Evolutionary conservation across 2,888 invertebrate genomes (phyloP), one percentile per base, ranked within the genome.

Genomic region (Lissocephala sabroskyi): DNA sequence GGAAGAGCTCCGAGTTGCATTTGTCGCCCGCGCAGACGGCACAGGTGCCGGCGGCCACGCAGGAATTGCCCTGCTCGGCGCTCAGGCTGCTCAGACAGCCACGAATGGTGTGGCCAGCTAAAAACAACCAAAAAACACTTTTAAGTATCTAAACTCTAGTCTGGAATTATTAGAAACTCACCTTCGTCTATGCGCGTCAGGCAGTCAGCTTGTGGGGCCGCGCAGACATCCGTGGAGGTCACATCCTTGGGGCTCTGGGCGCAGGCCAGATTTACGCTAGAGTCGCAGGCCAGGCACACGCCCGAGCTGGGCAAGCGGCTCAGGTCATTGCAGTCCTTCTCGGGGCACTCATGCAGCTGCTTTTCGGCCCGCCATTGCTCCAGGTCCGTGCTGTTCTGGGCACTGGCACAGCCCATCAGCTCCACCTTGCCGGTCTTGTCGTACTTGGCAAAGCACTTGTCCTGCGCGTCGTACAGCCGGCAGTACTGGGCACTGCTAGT

Each of bases 391-490:
- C 42, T 46, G 10, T 65, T 76, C 45, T 81, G 71, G 11, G 62
- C 53, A 43, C 76, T 79, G 5, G 60, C 64, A 19, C 83, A 83
- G 14, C 83, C 84, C 56, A 74, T 35, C 0, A 67, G 33, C 14
- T 74, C 57, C 0, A 76, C 46, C 0, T 13, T 33, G 2, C 73
- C 73, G 2, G 45, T 6, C 5, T 41, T 54, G n/a, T 63, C 65
- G 45, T 75, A 82, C 56, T 78, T 81, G 33, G 81, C 79, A 41
- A 79, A 78, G 50, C 83, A 83, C 18, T 53, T 74, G 41, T 83
- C 83, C 1, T 62, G 42, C 6, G 48, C 17, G 0, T 53, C 47
- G 35, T 82, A 81, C 1, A 37, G 36, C 3, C 37, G n/a, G 33
- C 83, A 83, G 30, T 37, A 33, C 37, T 71, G 49, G 3, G 61